Percentiles rank a stretch among this genome's conserved stretches.
Evolutionary conservation across 1,140 invertebrate genomes (phyloP).

Genomic region (Apis laboriosa): DNA sequence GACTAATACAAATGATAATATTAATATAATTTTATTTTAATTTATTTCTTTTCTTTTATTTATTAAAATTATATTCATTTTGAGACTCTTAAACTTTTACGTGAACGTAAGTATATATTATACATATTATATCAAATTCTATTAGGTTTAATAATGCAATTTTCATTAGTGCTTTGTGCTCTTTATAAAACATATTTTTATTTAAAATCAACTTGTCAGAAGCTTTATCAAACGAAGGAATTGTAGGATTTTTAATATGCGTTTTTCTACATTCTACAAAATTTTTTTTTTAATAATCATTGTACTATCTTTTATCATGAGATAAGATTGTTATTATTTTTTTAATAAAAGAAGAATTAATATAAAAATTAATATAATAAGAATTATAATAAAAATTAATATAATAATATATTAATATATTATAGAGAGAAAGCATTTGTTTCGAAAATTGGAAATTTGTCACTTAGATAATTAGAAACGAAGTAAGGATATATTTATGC

Average conservation of each 20-base stretch:
- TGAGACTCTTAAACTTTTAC: not conserved
- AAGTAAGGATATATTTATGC: too few relatives aligned
- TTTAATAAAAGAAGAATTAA: not conserved
- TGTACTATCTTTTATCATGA: not conserved
- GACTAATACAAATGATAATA: too few relatives aligned
- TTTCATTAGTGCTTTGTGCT: not conserved
- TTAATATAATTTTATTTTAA: not conserved
- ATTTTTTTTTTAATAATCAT: not conserved
- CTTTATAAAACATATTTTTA: constrained; percentile 2
- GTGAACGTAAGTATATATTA: not conserved
- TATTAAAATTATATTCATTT: not conserved
- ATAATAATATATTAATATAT: too few relatives aligned
- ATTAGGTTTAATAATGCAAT: not conserved
- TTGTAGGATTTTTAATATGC: not conserved
- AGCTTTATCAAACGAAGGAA: not conserved
- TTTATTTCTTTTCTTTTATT: not conserved
- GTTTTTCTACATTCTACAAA: not conserved
- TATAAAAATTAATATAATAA: too few relatives aligned
- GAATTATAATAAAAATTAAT: too few relatives aligned
- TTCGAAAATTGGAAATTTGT: too few relatives aligned
- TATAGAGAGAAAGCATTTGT: too few relatives aligned
- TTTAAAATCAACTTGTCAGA: not conserved
- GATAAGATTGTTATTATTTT: not conserved
- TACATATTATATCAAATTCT: not conserved
- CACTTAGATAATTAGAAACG: too few relatives aligned